Evolutionary conservation across 2,888 invertebrate species (phyloP), one percentile per base, ranked within the genome.

Genomic region (Thyatira batis): DNA sequence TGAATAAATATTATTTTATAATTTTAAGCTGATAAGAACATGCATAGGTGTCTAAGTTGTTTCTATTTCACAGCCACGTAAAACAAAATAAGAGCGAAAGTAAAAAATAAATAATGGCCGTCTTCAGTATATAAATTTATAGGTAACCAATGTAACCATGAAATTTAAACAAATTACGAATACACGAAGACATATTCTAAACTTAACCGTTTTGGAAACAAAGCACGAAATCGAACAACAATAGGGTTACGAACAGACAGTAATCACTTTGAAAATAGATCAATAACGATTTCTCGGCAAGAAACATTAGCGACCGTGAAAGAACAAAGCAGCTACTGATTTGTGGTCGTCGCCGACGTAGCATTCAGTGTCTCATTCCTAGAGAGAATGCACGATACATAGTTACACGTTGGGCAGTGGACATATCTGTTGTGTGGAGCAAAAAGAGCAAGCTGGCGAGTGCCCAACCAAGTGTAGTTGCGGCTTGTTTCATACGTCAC

Each of bases 271-370:
- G 76, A 80, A 85, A 83, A 82, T 82, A 82, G 82, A 80, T 78
- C 76, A 76, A 76, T 78, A 79, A 67, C 73, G 75, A 76, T 80
- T 82, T 78, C 82, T 77, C 72, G 68, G 71, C 67, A 73, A 77
- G 80, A 79, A 77, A 71, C 73, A 78, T 73, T 73, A 61, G 74
- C 76, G 83, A 74, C 84, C 81, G 77, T 84, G 84, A 84, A 84
- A 84, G 83, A 85, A 83, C 84, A 88, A 89, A 90, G 86, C 85
- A 83, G 78, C 75, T 76, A 74, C 85, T 89, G 91, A 90, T 90
- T 90, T 89, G 89, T 89, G 83, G 81, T 78, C 72, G 78, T 71
- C 71, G 78, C 75, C 71, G 78, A 71, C 70, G 78, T 75, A 76
- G 79, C 77, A 78, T 80, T 79, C 79, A 79, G 73, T 75, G 76